Evolutionary conservation across 2,888 invertebrate genomes (phyloP).

Genomic region (Allygus modestus): DNA sequence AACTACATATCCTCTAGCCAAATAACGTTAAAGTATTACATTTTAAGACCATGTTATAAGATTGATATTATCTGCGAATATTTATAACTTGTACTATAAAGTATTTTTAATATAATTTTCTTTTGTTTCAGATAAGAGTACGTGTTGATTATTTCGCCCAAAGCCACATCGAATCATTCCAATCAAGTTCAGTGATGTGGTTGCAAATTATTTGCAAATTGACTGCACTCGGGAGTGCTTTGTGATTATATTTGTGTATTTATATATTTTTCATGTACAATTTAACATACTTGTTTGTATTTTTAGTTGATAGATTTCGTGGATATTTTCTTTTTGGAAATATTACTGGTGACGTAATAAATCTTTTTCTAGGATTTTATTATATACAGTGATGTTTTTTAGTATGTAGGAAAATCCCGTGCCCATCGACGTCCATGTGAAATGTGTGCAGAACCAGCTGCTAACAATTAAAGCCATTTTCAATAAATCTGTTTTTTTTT

Average conservation of each 20-base stretch:
- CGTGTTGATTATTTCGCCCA: slow-evolving; percentile 41
- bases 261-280: slow-evolving; percentile 60
- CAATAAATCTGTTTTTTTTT: slow-evolving; percentile 16
- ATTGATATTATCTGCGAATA: no score
- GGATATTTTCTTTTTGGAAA: slow-evolving; percentile 56
- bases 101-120: no score
- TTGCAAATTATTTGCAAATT: slow-evolving; percentile 26
- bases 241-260: slow-evolving; percentile 61
- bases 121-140: slow-evolving; percentile 52
- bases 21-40: no score
- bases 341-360: slow-evolving; percentile 45
- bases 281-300: slow-evolving; percentile 61
- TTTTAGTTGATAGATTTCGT: slow-evolving; percentile 41
- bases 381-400: slow-evolving; percentile 55
- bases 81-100: no score
- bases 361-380: slow-evolving; percentile 53
- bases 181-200: slow-evolving; percentile 58
- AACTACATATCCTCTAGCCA: no score
- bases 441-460: slow-evolving; percentile 51
- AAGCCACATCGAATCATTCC: slow-evolving; percentile 61
- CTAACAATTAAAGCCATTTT: slow-evolving; percentile 53
- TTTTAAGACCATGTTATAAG: no score
- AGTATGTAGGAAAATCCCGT: slow-evolving; percentile 29
- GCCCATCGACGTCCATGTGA: slow-evolving; percentile 48
- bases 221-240: slow-evolving; percentile 55